phyloP scores from a whole-genome alignment of 1,140 invertebrate species.

The Forficula auricularia region DNA sequence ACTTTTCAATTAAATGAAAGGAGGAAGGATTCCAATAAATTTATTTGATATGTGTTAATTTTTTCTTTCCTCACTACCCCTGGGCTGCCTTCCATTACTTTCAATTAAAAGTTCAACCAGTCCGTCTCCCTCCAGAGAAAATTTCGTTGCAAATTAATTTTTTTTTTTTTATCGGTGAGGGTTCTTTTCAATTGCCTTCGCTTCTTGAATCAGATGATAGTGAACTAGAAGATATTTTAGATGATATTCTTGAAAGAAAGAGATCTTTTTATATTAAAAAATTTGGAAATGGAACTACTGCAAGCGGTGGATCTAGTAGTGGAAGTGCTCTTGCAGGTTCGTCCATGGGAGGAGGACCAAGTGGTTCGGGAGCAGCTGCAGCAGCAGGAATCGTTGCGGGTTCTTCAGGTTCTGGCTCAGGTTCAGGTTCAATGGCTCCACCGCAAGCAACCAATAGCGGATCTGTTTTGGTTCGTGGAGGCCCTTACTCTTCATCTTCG shows the following conservation, averaged over 20 bases:
- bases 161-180: neutral
- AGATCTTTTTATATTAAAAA: slow-evolving; percentile 22
- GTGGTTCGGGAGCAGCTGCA: slow-evolving; percentile 15
- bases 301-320: neutral
- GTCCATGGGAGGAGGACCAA: slow-evolving; percentile 1
- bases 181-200: slow-evolving; percentile 33
- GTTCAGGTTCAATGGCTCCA: neutral
- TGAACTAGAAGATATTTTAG: slow-evolving; percentile 48
- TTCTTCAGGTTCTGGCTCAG: neutral
- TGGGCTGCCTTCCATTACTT: no score
- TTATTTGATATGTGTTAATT: no score
- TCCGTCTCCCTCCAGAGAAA: no score
- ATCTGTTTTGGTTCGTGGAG: no score
- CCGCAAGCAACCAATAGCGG: neutral
- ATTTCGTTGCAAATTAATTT: no score
- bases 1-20: no score
- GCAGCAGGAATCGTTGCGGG: slow-evolving; percentile 13
- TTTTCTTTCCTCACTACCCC: no score
- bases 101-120: no score
- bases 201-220: slow-evolving; percentile 53
- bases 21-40: no score
- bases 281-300: slow-evolving; percentile 18
- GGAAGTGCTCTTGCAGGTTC: slow-evolving; percentile 6
- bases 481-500: neutral
- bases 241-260: slow-evolving; percentile 42